Conservation (phyloP, 2,797 vertebrate genomes). For the Percopsis omiscomaycus region DNA sequence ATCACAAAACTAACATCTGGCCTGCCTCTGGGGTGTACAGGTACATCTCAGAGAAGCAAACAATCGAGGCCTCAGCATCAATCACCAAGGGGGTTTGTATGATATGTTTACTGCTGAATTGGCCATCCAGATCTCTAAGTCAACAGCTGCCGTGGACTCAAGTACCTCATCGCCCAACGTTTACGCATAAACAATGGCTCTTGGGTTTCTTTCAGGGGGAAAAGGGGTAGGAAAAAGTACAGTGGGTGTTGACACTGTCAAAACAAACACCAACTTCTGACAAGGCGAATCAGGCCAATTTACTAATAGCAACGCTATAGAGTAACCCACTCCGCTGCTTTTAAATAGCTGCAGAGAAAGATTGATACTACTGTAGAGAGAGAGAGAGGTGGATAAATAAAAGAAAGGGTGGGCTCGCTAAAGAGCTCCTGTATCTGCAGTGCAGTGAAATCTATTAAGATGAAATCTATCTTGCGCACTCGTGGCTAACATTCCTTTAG, state of each 20-base stretch:
- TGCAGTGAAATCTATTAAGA: conserved; percentile 74
- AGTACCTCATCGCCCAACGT: conserved; percentile 30
- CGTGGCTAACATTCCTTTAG: conserved; percentile 66
- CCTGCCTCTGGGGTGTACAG: conserved; percentile 8
- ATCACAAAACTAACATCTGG: conserved; percentile 53
- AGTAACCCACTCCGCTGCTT: conserved; percentile 32
- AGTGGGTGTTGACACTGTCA: conserved; percentile 24
- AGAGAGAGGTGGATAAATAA: not conserved
- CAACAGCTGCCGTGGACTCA: conserved; percentile 51
- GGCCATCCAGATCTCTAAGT: conserved; percentile 38
- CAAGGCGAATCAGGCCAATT: conserved; percentile 28
- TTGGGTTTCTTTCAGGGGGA: conserved; percentile 12
- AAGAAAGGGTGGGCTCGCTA: conserved; percentile 13
- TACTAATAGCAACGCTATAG: conserved; percentile 30
- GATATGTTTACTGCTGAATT: conserved; percentile 39
- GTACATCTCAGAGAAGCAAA: conserved; percentile 39
- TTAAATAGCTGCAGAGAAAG: conserved; percentile 8
- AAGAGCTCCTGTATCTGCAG: conserved; percentile 64
- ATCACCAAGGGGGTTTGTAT: conserved; percentile 39
- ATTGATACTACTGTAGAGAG: not conserved
- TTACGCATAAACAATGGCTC: conserved; percentile 41
- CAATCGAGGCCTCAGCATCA: conserved; percentile 33
- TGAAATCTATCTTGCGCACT: conserved; percentile 67
- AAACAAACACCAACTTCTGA: conserved; percentile 22
- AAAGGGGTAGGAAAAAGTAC: conserved; percentile 22